Evolutionary conservation across 1,140 invertebrate genomes (phyloP), one percentile per base, ranked within the genome.

Genomic region (Drosophila saltans): DNA sequence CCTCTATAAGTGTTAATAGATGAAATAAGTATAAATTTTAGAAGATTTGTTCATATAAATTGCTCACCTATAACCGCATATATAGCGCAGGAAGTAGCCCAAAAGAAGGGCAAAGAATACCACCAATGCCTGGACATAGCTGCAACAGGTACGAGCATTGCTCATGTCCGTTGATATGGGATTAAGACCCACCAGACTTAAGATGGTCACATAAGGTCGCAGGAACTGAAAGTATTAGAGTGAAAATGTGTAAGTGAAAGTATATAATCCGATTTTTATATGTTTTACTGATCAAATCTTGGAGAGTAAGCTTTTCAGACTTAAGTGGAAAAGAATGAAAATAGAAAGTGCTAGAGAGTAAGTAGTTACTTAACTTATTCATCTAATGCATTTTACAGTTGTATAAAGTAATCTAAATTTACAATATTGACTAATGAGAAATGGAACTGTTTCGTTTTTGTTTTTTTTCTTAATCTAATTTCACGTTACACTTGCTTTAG

Each of bases 1-100:
- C 96, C 94, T 57, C 95, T 96, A 85, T 60, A 93, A 93, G 80
- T 7, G 30, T 7, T 21, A 67, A 11, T 68, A 65, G 76, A 73
- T 16, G 30, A 21, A 39, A 33, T 59, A 39, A 58, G 8, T 28
- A 36, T 60, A 8, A 24, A 26, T 9, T 9, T 16, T 36, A 36
- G 6, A 36, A 6, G 33, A 36, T 36, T 59, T 24, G 24, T 8
- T 39, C 21, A 16, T 16, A 16, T 6, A 10, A 2, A 1, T 21
- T 39, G 6, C 84, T 92, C 90, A 95, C 95, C 96, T 94, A 81
- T 96, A 96, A 91, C 96, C 96, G 62, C 95, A 94, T 93, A 96
- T 94, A 81, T 96, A 96, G 79, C 96, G 96, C 55, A 97, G 91
- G 69, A 96, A 84, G 84, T 97, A 97, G 76, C 96, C 96, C 59